phyloP scores from a whole-genome alignment of 2,113 vertebrate species.

The Pteronura brasiliensis region DNA sequence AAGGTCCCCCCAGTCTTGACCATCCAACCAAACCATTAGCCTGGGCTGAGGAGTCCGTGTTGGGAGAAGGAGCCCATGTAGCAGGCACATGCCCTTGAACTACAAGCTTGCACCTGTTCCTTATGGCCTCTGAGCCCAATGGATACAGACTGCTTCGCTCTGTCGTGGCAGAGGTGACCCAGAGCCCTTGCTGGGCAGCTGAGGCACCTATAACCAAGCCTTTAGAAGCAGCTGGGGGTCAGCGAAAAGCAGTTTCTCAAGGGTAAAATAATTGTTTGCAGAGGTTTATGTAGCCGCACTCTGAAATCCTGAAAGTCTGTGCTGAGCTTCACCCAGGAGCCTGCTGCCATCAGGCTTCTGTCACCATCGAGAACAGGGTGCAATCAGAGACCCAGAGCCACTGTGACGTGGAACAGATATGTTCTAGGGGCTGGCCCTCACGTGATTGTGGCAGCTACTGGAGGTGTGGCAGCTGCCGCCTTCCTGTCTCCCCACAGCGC shows the following conservation, averaged over 20 bases:
- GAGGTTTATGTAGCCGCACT: background rate
- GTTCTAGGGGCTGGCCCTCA: too few species aligned
- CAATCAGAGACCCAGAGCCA: background rate
- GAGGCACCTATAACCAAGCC: background rate
- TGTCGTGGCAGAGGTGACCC: background rate
- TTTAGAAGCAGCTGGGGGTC: background rate
- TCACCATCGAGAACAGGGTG: background rate
- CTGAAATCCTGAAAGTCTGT: too few species aligned
- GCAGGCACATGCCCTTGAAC: background rate
- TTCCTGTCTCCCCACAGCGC: fast-evolving
- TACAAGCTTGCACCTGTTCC: fast-evolving
- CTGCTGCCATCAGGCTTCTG: background rate
- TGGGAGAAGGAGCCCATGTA: background rate
- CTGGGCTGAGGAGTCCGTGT: fast-evolving
- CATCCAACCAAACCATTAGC: fast-evolving
- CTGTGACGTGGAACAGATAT: background rate
- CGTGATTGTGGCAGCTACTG: too few species aligned
- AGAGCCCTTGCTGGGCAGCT: background rate
- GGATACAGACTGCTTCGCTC: background rate
- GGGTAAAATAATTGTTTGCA: background rate
- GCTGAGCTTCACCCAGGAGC: fast-evolving
- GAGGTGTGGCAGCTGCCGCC: background rate
- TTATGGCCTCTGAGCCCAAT: fast-evolving
- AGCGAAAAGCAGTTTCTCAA: background rate
- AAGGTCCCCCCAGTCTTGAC: too few species aligned